Conservation (phyloP, 1,140 invertebrate genomes). For the Aphelinus atriplicis region DNA sequence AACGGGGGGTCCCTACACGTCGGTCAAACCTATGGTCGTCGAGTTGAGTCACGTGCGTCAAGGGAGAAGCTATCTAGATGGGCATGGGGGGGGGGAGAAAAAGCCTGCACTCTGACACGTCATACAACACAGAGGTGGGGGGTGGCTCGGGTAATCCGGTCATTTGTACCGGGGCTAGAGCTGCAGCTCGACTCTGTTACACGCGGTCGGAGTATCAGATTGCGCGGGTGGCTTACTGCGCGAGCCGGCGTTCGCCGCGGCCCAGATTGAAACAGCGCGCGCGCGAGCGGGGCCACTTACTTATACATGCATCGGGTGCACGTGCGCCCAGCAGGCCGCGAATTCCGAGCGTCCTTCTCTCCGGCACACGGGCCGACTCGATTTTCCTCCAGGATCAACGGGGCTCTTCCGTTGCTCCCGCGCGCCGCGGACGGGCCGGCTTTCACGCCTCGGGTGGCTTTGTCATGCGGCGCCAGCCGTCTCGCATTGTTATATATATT, state of each 20-base stretch:
- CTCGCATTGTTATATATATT: too few species aligned
- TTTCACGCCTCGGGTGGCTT: neutral
- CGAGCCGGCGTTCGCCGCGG: neutral
- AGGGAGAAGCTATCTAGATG: too few species aligned
- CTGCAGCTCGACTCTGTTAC: neutral
- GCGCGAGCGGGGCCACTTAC: neutral
- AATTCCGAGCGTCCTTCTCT: too few species aligned
- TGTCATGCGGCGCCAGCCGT: neutral
- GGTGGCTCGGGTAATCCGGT: neutral
- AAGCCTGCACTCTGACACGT: too few species aligned
- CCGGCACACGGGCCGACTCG: too few species aligned
- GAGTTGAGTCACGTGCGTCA: too few species aligned
- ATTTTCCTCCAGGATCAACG: neutral
- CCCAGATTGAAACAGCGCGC: neutral
- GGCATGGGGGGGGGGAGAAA: too few species aligned
- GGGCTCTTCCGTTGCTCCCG: too few species aligned
- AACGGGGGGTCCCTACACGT: too few species aligned
- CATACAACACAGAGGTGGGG: too few species aligned
- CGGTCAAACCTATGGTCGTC: too few species aligned
- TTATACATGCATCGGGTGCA: neutral
- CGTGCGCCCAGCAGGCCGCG: too few species aligned
- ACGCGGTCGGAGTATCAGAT: neutral
- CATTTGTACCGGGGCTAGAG: neutral
- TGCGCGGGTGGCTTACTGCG: neutral
- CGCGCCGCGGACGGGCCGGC: neutral